These are phyloP conservation scores for Mimumesa dahlbomi DNA, from an alignment of 2,888 invertebrate genomes.

Conservation along the genomic window DNA sequence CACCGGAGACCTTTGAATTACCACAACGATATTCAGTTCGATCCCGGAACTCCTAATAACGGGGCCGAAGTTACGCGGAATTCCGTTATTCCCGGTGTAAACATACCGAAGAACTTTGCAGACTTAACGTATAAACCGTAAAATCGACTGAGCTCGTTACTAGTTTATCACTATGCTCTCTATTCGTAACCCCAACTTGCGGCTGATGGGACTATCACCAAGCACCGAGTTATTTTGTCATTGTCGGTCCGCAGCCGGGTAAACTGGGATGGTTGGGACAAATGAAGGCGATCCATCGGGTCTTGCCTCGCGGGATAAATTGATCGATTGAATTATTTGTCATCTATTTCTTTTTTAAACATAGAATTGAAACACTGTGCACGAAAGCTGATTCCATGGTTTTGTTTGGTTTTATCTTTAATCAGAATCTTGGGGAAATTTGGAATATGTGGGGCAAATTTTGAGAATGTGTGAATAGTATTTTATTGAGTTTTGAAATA, in stretches of 20 bases:
- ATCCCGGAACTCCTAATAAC: conserved; percentile 46
- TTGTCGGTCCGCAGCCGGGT: neutral
- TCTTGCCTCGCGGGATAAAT: too few relatives aligned
- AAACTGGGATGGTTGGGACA: too few relatives aligned
- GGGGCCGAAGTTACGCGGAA: conserved; percentile 32
- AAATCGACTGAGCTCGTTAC: conserved; percentile 29
- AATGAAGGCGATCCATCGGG: too few relatives aligned
- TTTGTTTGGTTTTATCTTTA: too few relatives aligned
- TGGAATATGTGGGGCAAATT: too few relatives aligned
- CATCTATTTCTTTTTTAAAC: too few relatives aligned
- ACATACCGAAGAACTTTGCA: conserved; percentile 32
- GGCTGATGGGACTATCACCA: conserved; percentile 2
- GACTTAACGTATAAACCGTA: conserved; percentile 7
- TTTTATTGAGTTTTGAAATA: too few relatives aligned
- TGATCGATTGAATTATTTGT: too few relatives aligned
- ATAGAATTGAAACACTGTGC: too few relatives aligned
- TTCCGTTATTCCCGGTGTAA: conserved; percentile 33
- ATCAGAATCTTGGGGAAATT: too few relatives aligned
- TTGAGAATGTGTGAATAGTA: too few relatives aligned
- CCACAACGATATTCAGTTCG: conserved; percentile 19
- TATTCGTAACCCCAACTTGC: conserved; percentile 2
- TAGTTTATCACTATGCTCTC: conserved; percentile 16
- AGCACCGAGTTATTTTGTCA: neutral
- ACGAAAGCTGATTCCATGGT: too few relatives aligned
- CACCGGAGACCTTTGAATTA: conserved; percentile 53